phyloP scores from a whole-genome alignment of 2,113 vertebrate genomes.

The Engystomops pustulosus region DNA sequence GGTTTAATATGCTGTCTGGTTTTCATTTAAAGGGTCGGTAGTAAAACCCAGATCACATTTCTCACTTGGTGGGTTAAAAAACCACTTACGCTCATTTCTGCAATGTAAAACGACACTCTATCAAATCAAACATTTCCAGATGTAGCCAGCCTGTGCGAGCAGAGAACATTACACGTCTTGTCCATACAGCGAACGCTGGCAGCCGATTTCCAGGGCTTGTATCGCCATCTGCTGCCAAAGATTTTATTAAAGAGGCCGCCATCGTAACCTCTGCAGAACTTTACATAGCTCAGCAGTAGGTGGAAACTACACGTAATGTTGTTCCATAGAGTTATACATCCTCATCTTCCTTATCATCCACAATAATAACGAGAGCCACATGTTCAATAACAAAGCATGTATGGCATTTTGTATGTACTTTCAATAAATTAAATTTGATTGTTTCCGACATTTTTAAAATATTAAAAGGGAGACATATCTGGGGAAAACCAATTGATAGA shows the following conservation, averaged over 20 bases:
- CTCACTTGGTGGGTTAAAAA: conserved; percentile 88
- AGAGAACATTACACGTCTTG: conserved; percentile 48
- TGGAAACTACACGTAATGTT: conserved; percentile 35
- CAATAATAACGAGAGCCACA: conserved; percentile 7
- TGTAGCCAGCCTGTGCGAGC: conserved; percentile 81
- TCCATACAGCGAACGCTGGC: not conserved
- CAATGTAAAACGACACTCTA: conserved; percentile 99
- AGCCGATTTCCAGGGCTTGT: conserved; percentile 67
- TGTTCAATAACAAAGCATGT: conserved; percentile 1
- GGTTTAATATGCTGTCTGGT: conserved; percentile 88
- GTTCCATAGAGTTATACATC: conserved; percentile 13
- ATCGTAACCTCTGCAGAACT: conserved; percentile 11
- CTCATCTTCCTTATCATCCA: not conserved
- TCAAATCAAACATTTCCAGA: conserved; percentile 99
- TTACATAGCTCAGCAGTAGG: conserved; percentile 27
- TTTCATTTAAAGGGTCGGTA: conserved; percentile 90
- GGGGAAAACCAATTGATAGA: too few relatives aligned
- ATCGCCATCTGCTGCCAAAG: conserved; percentile 85
- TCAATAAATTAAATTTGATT: conserved; percentile 10
- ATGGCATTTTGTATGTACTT: conserved; percentile 14
- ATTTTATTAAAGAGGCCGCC: not conserved
- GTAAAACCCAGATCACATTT: conserved; percentile 91
- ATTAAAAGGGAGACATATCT: not conserved
- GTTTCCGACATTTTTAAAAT: not conserved
- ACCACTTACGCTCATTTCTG: conserved; percentile 96